Percentiles rank a stretch among this genome's conserved stretches.
Conservation (phyloP, 2,113 vertebrate genomes). For the Ranitomeya imitator region DNA sequence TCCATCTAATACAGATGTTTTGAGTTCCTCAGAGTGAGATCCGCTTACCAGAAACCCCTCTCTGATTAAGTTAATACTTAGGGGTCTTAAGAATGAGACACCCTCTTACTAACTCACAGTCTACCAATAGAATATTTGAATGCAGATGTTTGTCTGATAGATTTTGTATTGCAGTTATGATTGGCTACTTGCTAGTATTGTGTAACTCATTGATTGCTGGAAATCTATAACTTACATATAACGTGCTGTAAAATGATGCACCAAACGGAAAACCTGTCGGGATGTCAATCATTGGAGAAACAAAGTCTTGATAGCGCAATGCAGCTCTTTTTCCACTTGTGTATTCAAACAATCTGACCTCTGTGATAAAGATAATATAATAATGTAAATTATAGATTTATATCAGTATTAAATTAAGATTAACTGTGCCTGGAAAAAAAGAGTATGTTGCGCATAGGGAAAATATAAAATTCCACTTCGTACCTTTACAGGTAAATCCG, state of each 20-base stretch:
- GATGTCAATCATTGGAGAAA: slow-evolving; percentile 51
- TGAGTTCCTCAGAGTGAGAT: too few relatives aligned
- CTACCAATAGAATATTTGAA: too few relatives aligned
- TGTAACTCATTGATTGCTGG: neutral
- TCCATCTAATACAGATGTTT: too few relatives aligned
- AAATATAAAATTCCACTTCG: neutral
- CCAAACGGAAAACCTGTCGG: slow-evolving; percentile 55
- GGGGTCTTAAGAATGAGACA: too few relatives aligned
- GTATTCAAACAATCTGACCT: slow-evolving; percentile 52
- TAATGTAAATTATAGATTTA: neutral
- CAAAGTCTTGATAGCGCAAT: neutral
- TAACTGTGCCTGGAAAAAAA: neutral
- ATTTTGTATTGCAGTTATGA: too few relatives aligned
- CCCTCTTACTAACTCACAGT: too few relatives aligned
- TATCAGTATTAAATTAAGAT: neutral
- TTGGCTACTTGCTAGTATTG: too few relatives aligned
- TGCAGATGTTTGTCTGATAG: too few relatives aligned
- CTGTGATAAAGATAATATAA: slow-evolving; percentile 27
- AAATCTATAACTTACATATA: slow-evolving; percentile 55
- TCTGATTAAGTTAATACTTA: too few relatives aligned
- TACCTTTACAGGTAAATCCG: slow-evolving; percentile 53
- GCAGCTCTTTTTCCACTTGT: neutral
- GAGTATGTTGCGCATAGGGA: neutral
- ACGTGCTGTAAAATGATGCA: slow-evolving; percentile 45
- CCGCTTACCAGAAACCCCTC: too few relatives aligned